These are phyloP conservation scores for Philypnodon macrostomus DNA, from an alignment of 2,797 vertebrate species.

Conservation along the genomic window DNA sequence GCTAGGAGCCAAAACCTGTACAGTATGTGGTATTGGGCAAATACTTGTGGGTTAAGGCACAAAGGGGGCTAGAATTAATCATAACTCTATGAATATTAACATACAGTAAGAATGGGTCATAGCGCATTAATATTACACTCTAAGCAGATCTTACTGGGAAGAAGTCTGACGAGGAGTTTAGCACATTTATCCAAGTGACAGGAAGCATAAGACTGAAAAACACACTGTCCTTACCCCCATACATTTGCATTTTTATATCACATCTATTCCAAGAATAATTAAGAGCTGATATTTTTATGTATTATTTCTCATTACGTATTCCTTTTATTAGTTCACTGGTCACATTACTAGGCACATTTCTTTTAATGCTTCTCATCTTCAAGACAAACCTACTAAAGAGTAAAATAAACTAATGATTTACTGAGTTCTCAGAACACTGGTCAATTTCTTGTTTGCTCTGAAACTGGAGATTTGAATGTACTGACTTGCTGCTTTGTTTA, in stretches of 20 bases:
- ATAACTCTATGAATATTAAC: slow-evolving; percentile 76
- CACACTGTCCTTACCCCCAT: slow-evolving; percentile 47
- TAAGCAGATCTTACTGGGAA: slow-evolving; percentile 60
- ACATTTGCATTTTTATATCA: slow-evolving; percentile 28
- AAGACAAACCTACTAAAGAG: too few species aligned
- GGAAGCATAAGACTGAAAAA: slow-evolving; percentile 54
- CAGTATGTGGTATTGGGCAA: slow-evolving; percentile 53
- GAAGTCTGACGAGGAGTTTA: slow-evolving; percentile 62
- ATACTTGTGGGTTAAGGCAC: slow-evolving; percentile 56
- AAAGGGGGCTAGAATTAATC: slow-evolving; percentile 73
- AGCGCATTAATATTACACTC: slow-evolving; percentile 67
- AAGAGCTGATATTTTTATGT: neutral
- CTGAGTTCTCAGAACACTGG: too few species aligned
- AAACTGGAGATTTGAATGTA: too few species aligned
- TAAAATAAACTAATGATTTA: too few species aligned
- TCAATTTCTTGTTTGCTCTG: too few species aligned
- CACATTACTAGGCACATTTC: too few species aligned
- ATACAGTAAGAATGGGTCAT: slow-evolving; percentile 61
- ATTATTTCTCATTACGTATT: too few species aligned
- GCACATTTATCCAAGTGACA: slow-evolving; percentile 67
- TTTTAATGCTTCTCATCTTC: too few species aligned
- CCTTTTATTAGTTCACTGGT: too few species aligned
- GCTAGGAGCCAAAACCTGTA: slow-evolving; percentile 50
- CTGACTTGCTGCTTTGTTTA: too few species aligned
- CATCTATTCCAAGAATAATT: slow-evolving; percentile 8